These are phyloP conservation scores for Etia nguti DNA, from an alignment of 2,113 vertebrate genomes.

Conservation along the genomic window DNA sequence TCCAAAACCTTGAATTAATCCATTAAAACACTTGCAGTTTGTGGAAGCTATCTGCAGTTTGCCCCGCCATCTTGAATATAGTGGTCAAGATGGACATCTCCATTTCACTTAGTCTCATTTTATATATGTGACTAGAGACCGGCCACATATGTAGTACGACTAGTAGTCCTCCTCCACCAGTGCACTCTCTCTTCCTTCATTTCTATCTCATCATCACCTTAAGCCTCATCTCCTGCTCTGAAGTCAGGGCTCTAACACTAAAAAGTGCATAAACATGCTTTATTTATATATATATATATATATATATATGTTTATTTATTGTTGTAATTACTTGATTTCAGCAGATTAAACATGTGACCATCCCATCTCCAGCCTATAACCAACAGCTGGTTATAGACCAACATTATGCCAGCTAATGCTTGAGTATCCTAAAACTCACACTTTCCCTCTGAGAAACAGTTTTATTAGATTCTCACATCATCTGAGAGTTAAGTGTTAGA, in stretches of 20 bases:
- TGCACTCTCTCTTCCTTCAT: not conserved
- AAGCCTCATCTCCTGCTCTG: not conserved
- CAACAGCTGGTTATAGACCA: too few species aligned
- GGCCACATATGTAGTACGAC: not conserved
- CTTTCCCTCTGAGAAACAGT: too few species aligned
- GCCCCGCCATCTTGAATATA: not conserved
- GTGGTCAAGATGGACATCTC: not conserved
- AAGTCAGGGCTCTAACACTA: not conserved
- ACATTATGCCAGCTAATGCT: too few species aligned
- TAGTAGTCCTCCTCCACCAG: not conserved
- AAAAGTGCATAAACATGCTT: not conserved
- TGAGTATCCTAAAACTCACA: too few species aligned
- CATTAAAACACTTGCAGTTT: rapidly evolving
- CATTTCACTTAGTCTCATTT: not conserved
- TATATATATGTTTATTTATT: not conserved
- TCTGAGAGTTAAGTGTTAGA: too few species aligned
- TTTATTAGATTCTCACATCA: too few species aligned
- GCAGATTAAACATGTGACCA: too few species aligned
- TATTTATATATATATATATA: not conserved
- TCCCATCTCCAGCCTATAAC: too few species aligned
- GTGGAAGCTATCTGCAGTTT: not conserved
- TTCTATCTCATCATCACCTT: not conserved
- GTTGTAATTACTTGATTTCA: not conserved
- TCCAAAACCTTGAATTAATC: not conserved
- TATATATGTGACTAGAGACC: not conserved